Conservation (phyloP, 2,797 vertebrate genomes). For the Urophycis tenuis region DNA sequence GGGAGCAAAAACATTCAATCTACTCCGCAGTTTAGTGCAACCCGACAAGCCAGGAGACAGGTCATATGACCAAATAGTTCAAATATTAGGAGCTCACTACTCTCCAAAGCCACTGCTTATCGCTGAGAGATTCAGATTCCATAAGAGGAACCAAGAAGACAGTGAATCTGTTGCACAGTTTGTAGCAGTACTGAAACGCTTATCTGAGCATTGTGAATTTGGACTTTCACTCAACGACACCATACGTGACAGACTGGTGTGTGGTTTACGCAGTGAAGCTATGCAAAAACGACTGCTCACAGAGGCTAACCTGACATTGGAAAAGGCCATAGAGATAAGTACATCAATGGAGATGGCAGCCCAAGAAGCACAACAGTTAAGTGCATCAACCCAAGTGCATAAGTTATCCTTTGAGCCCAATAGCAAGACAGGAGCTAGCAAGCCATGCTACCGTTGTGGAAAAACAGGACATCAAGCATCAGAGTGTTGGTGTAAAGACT, state of each 20-base stretch:
- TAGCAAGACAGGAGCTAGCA: conserved; percentile 5
- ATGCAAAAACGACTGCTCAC: no score
- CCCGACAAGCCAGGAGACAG: no score
- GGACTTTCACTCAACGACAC: conserved; percentile 16
- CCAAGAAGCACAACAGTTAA: conserved; percentile 34
- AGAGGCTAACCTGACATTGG: no score
- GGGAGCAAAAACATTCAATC: conserved; percentile 29
- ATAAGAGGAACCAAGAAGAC: conserved; percentile 34
- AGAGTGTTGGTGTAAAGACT: no score
- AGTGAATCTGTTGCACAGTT: conserved; percentile 21
- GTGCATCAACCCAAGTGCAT: conserved; percentile 33
- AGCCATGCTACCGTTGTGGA: no score
- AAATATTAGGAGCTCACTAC: conserved; percentile 20
- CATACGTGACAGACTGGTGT: conserved; percentile 16
- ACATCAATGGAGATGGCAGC: conserved; percentile 13
- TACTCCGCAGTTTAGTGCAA: conserved; percentile 26
- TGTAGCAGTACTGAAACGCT: not conserved
- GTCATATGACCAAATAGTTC: conserved; percentile 29
- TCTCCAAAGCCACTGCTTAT: conserved; percentile 37
- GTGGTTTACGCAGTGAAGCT: conserved; percentile 12
- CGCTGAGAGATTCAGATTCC: conserved; percentile 32
- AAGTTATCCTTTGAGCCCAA: conserved; percentile 36
- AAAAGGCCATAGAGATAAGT: no score
- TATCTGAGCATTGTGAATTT: conserved; percentile 40
- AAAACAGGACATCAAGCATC: no score